Evolutionary conservation across 2,888 invertebrate species (phyloP).

Genomic region (Tolmerus cingulatus): DNA sequence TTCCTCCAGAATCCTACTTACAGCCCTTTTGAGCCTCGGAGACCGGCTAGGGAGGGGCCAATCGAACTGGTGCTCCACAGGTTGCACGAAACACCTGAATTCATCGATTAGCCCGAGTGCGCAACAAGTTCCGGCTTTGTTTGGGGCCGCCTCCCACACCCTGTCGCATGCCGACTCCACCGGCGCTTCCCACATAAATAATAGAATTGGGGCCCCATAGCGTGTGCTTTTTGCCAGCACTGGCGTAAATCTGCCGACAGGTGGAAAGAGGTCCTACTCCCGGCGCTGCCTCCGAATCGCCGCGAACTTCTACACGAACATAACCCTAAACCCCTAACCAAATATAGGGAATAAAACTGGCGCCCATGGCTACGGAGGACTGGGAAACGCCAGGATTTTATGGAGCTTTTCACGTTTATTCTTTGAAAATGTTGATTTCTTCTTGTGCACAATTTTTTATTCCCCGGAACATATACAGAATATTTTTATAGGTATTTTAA

Average conservation of each 20-base stretch:
- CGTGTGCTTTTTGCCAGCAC: not conserved
- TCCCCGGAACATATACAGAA: not conserved
- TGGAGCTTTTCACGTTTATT: not conserved
- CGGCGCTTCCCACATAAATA: slow-evolving; percentile 6
- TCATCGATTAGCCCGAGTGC: not conserved
- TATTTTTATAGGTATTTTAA: slow-evolving; percentile 7
- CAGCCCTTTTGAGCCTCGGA: not conserved
- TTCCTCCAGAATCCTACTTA: not conserved
- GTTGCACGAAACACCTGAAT: not conserved
- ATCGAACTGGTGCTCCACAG: not conserved
- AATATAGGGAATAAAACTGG: not conserved
- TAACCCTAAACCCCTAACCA: not conserved
- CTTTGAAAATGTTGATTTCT: slow-evolving; percentile 10
- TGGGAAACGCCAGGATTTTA: not conserved
- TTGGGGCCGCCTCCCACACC: not conserved
- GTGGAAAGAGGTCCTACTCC: not conserved
- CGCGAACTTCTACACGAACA: not conserved
- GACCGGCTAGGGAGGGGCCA: not conserved
- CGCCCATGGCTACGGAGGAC: not conserved
- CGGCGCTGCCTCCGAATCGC: not conserved
- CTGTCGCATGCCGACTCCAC: not conserved
- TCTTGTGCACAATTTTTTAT: not conserved
- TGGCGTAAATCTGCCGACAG: not conserved
- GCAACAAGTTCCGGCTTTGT: slow-evolving; percentile 22
- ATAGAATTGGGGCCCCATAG: not conserved